Percentiles rank a stretch among this genome's conserved stretches.
These are phyloP conservation scores for Solenopsis fugax DNA, from an alignment of 1,140 invertebrate genomes.

Conservation along the genomic window DNA sequence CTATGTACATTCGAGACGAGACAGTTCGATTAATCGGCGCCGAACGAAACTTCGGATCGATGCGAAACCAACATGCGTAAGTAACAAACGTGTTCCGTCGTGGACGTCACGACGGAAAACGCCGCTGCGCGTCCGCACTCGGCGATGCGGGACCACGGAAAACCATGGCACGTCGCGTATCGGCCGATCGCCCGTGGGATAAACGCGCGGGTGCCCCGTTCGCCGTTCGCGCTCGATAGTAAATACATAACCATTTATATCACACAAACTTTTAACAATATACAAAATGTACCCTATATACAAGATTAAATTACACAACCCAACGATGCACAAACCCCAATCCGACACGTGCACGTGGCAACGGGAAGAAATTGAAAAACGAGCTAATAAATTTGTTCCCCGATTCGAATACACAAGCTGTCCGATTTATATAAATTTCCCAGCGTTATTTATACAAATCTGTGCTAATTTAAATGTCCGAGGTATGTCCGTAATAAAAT, in stretches of 20 bases:
- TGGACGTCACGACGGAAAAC: background rate
- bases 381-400: conserved; percentile 19
- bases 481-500: background rate
- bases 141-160: conserved; percentile 28
- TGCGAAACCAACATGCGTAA: background rate
- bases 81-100: background rate
- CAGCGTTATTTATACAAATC: background rate
- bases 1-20: conserved; percentile 7
- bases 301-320: conserved; percentile 86
- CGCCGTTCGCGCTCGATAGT: conserved; percentile 76
- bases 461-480: background rate
- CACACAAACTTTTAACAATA: conserved; percentile 88
- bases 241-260: conserved; percentile 87
- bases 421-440: background rate
- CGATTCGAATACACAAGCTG: background rate
- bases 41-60: background rate
- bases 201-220: conserved; percentile 65
- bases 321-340: conserved; percentile 71
- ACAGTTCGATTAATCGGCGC: background rate
- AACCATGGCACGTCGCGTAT: conserved; percentile 56
- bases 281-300: conserved; percentile 87
- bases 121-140: conserved; percentile 24
- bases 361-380: background rate
- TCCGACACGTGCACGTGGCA: conserved; percentile 4
- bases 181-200: conserved; percentile 50